A percentile compares a stretch with the other conserved stretches of the same genome.
Conservation (phyloP, 2,113 vertebrate genomes). For the Gymnogyps californianus region DNA sequence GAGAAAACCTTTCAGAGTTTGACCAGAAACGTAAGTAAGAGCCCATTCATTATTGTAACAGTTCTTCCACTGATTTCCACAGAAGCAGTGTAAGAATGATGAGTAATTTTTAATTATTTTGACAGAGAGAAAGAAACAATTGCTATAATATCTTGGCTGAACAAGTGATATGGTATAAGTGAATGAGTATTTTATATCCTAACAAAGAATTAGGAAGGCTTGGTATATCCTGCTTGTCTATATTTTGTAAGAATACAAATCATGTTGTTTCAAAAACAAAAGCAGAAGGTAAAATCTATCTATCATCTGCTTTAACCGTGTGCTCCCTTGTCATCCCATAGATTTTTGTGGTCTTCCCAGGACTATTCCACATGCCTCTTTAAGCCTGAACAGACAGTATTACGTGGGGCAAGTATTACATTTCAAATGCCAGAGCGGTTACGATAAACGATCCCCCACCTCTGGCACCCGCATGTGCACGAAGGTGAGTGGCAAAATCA, state of each 20-base stretch:
- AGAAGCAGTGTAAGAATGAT: background rate
- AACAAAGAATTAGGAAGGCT: background rate
- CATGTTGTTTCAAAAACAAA: background rate
- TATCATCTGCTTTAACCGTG: background rate
- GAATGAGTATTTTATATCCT: background rate
- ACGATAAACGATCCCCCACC: background rate
- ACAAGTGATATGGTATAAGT: background rate
- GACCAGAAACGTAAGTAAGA: background rate
- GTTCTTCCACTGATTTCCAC: background rate
- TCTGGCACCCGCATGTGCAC: background rate
- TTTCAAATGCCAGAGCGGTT: constrained; percentile 1
- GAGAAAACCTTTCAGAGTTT: background rate
- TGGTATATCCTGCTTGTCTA: background rate
- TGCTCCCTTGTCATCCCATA: background rate
- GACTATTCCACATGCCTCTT: background rate
- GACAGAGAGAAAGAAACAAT: background rate
- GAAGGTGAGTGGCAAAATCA: background rate
- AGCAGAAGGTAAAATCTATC: background rate
- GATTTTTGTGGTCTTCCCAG: constrained; percentile 41
- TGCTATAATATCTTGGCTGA: background rate
- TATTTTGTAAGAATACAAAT: background rate
- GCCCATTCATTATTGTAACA: background rate
- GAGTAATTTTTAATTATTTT: background rate
- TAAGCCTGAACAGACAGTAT: rapidly evolving
- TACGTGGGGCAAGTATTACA: background rate